Percentiles rank a stretch among this genome's conserved stretches.
phyloP scores from a whole-genome alignment of 2,888 invertebrate genomes.

The Thymelicus sylvestris region DNA sequence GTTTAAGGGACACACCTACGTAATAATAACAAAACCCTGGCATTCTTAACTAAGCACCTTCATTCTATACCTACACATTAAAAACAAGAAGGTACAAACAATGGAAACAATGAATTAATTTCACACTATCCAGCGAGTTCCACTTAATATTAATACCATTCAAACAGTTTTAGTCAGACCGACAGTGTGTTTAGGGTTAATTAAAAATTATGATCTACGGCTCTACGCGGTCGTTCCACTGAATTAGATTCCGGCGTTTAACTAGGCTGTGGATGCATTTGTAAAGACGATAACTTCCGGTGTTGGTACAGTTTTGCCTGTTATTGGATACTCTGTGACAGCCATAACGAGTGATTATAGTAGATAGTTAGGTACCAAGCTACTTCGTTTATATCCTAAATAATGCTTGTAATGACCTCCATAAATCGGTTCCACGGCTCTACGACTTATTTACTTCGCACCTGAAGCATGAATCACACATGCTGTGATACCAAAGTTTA shows the following conservation, averaged over 20 bases:
- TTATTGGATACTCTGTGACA: background rate
- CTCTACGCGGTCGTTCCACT: background rate
- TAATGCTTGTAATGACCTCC: no score
- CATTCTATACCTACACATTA: background rate
- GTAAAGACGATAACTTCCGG: background rate
- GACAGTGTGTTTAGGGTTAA: conserved; percentile 9
- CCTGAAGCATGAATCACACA: no score
- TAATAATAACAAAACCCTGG: background rate
- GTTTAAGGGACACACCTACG: background rate
- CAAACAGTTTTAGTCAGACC: conserved; percentile 1
- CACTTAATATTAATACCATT: background rate
- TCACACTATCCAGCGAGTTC: background rate
- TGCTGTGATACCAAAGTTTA: no score
- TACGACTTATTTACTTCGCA: no score
- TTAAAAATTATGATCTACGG: conserved; percentile 21
- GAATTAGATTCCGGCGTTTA: conserved; percentile 9
- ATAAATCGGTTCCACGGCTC: no score
- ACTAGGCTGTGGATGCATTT: background rate
- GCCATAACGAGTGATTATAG: background rate
- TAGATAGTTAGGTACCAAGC: background rate
- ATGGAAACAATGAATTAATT: background rate
- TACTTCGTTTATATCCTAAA: background rate
- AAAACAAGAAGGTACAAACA: conserved; percentile 2
- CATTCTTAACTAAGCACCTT: conserved; percentile 4
- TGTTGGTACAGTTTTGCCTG: background rate